phyloP scores from a whole-genome alignment of 2,888 invertebrate species.

The Entomobrya multifasciata region DNA sequence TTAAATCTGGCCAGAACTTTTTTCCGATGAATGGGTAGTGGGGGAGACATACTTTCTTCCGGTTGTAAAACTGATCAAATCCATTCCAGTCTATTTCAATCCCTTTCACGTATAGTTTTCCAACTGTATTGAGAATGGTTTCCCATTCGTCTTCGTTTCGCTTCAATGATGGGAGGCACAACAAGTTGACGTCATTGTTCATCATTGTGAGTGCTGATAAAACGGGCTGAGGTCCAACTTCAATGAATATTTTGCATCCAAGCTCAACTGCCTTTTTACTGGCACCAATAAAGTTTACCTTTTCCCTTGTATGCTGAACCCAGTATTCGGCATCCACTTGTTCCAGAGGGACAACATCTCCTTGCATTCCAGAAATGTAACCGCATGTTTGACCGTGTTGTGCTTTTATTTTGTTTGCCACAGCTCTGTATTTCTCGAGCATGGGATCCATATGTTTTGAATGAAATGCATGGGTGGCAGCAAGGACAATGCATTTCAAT shows the following conservation, averaged over 20 bases:
- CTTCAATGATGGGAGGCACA: constrained; percentile 50
- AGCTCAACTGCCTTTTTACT: constrained; percentile 16
- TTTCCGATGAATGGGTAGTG: constrained; percentile 70
- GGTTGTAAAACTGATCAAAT: constrained; percentile 35
- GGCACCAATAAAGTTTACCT: too few relatives aligned
- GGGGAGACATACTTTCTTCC: constrained; percentile 61
- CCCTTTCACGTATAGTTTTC: constrained; percentile 62
- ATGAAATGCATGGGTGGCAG: constrained; percentile 64
- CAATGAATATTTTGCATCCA: constrained; percentile 61
- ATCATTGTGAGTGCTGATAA: too few relatives aligned
- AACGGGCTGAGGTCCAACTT: too few relatives aligned
- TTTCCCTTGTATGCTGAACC: too few relatives aligned
- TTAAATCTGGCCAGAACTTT: constrained; percentile 59
- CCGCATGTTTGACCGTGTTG: constrained; percentile 8
- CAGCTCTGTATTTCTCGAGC: constrained; percentile 44
- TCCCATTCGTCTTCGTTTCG: constrained; percentile 50
- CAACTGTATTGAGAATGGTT: constrained; percentile 38
- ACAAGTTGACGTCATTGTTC: constrained; percentile 25
- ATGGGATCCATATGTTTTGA: constrained; percentile 62
- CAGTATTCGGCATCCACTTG: constrained; percentile 68
- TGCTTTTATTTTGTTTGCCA: background rate
- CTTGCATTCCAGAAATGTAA: constrained; percentile 72
- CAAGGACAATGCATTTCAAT: constrained; percentile 51
- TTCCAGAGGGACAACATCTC: constrained; percentile 17
- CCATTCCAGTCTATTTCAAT: constrained; percentile 62